Percentiles rank a stretch among this genome's conserved stretches.
phyloP scores from a whole-genome alignment of 2,113 vertebrate genomes.

The Malurus elegans region DNA sequence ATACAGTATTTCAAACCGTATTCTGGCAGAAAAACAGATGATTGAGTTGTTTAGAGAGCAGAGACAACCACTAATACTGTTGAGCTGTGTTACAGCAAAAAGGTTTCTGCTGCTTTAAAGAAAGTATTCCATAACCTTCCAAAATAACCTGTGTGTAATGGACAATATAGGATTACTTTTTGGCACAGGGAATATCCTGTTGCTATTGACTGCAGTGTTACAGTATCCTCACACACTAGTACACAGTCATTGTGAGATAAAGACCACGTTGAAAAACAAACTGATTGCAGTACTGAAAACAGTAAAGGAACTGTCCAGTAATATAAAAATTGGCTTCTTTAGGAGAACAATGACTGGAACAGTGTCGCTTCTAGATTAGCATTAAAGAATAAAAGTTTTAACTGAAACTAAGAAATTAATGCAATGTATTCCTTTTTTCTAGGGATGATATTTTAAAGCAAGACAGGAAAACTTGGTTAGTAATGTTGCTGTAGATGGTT shows the following conservation, averaged over 20 bases:
- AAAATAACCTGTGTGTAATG: slow-evolving; percentile 30
- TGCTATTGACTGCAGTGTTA: slow-evolving; percentile 42
- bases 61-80: not conserved
- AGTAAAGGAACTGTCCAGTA: not conserved
- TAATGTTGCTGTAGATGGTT: not conserved
- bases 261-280: slow-evolving; percentile 33
- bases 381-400: slow-evolving; percentile 1
- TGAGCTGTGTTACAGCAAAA: not conserved
- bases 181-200: slow-evolving; percentile 37
- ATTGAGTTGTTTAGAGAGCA: not conserved
- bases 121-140: not conserved
- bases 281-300: slow-evolving; percentile 12
- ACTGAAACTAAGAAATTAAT: not conserved
- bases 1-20: not conserved
- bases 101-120: slow-evolving; percentile 17
- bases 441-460: not conserved
- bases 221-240: slow-evolving; percentile 8
- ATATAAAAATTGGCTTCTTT: slow-evolving; percentile 18
- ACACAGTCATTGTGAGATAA: slow-evolving; percentile 38
- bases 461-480: not conserved
- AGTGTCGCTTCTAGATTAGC: not conserved
- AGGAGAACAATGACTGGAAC: slow-evolving; percentile 4
- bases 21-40: not conserved
- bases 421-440: not conserved
- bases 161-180: slow-evolving; percentile 48